These are phyloP conservation scores for Macrochelys suwanniensis DNA, from an alignment of 2,797 vertebrate genomes.

Conservation along the genomic window DNA sequence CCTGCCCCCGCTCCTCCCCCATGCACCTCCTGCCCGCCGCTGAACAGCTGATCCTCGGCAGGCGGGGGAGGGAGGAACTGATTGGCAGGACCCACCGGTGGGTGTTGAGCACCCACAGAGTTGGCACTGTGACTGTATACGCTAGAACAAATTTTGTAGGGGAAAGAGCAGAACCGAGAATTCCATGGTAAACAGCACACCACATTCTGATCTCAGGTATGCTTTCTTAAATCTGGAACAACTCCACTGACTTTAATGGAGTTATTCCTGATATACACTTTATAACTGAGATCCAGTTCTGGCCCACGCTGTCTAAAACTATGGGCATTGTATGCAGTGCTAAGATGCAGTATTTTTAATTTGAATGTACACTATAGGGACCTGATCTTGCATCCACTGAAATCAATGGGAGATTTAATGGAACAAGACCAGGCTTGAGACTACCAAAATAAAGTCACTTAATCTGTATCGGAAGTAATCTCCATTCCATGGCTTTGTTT, in stretches of 20 bases:
- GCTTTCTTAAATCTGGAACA: not conserved
- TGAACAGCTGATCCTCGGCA: too few relatives aligned
- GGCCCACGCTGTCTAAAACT: not conserved
- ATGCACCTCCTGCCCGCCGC: too few relatives aligned
- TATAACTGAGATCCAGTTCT: not conserved
- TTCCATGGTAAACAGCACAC: not conserved
- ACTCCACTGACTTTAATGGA: not conserved
- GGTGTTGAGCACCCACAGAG: too few relatives aligned
- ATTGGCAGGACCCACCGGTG: too few relatives aligned
- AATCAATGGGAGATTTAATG: not conserved
- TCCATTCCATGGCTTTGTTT: not conserved
- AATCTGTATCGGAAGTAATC: not conserved
- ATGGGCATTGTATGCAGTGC: not conserved
- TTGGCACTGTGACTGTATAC: too few relatives aligned
- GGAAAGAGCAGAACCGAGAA: not conserved
- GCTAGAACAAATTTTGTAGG: not conserved
- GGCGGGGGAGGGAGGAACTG: too few relatives aligned
- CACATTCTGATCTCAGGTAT: not conserved
- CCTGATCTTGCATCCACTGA: not conserved
- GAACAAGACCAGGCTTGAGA: not conserved
- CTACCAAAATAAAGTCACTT: not conserved
- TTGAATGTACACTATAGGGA: not conserved
- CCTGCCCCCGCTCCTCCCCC: too few relatives aligned
- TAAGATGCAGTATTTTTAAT: not conserved
- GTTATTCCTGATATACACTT: rapidly evolving